Base-by-base conservation (phyloP, 2,888 invertebrate species). In the Magallana nippona region DNA sequence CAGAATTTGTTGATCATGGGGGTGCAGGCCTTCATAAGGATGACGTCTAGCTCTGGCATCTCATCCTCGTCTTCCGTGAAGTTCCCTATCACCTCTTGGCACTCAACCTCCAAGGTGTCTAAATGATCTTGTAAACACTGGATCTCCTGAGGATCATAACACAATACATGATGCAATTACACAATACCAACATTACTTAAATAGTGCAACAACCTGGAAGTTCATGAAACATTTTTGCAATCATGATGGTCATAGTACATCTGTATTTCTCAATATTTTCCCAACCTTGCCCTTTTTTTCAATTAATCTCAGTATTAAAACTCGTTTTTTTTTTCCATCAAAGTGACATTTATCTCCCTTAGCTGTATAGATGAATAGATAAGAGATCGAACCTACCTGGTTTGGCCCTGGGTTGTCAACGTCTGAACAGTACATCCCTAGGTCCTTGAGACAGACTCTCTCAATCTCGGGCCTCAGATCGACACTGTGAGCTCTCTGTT, bases 381-480 rank as follows among this genome's bases (percentile, higher is more conserved):
- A 77, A 80, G 1, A 32, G 62, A 8, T 19, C n/a, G n/a, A 62
- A 80, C 90, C 87, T 89, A 94, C 94, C 94, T 97, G 97, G 55
- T 98, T 98, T 93, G 96, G 97, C 56, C 96, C 96, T n/a, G 96
- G 96, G 56, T 91, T 86, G 22, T 97, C 97, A 10, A 86, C 83
- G 27, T 91, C 89, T 85, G 96, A 96, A 94, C 99, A 99, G 90
- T 96, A 95, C 85, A 95, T 95, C 0, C 97, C 97, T 27, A 99
- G 95, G 91, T 99, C 98, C 86, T 96, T 96, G 32, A 99, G 95
- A 93, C 99, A 99, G 60, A 95, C 96, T 91, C 97, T 97, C 95
- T 99, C 99, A 79, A 99, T 96, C 94, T 98, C 97, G 1, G 99
- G 99, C 91, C 98, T 96, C 63, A 99, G 95, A 93, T 98, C 97